These are phyloP conservation scores for Stramonita haemastoma DNA, from an alignment of 2,888 invertebrate species.

Conservation along the genomic window DNA sequence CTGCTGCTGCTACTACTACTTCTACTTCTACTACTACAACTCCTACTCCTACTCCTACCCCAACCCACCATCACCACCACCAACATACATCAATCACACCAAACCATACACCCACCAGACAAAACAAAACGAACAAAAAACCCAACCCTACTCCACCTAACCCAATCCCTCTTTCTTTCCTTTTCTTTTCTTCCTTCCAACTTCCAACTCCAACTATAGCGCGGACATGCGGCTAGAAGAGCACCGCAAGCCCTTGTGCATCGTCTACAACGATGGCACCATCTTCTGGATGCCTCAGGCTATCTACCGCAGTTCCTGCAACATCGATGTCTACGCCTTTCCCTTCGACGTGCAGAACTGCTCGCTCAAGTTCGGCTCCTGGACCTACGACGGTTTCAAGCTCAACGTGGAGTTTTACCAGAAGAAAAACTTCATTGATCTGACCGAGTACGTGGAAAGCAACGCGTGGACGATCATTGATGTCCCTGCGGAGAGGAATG, in stretches of 20 bases:
- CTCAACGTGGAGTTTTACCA: slow-evolving; percentile 68
- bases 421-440: slow-evolving; percentile 58
- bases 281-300: slow-evolving; percentile 73
- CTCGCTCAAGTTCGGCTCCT: slow-evolving; percentile 76
- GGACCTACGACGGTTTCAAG: slow-evolving; percentile 75
- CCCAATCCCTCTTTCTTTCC: background rate
- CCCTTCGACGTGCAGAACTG: slow-evolving; percentile 77
- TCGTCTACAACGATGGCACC: slow-evolving; percentile 68
- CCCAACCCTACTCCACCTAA: background rate
- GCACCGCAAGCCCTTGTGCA: slow-evolving; percentile 74
- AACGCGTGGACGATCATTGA: slow-evolving; percentile 76
- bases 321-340: slow-evolving; percentile 76
- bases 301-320: slow-evolving; percentile 76
- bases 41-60: too few species aligned
- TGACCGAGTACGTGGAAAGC: slow-evolving; percentile 73
- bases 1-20: too few species aligned
- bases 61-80: too few species aligned
- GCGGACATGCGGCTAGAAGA: slow-evolving; percentile 77
- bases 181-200: background rate
- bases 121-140: too few species aligned
- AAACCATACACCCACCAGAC: too few species aligned
- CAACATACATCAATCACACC: too few species aligned
- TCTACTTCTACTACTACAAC: too few species aligned
- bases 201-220: slow-evolving; percentile 57
- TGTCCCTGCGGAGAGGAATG: slow-evolving; percentile 59